Conservation (phyloP, 2,113 vertebrate genomes). For the Mirza zaza region DNA sequence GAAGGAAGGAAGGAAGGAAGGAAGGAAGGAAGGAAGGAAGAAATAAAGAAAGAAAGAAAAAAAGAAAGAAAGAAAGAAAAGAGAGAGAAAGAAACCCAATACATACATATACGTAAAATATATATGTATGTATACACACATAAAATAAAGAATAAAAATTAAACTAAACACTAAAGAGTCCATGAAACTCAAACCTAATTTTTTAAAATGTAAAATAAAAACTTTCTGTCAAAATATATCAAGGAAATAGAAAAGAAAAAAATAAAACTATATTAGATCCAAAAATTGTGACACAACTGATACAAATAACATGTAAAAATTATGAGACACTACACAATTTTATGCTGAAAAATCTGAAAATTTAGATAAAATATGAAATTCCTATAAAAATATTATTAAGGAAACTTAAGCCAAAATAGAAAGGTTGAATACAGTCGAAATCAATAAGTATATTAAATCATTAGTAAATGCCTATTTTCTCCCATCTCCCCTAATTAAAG, state of each 20-base stretch:
- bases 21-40: fast-evolving
- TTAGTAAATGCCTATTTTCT: not conserved
- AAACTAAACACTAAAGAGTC: not conserved
- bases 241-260: not conserved
- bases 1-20: too few species aligned
- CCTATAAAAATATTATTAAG: not conserved
- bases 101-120: not conserved
- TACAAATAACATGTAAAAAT: not conserved
- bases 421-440: not conserved
- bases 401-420: not conserved
- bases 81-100: not conserved
- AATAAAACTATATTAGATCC: not conserved
- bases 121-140: not conserved
- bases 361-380: not conserved
- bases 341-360: not conserved
- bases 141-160: not conserved
- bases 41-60: fast-evolving
- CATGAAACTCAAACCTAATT: not conserved
- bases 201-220: not conserved
- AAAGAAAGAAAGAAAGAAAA: fast-evolving
- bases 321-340: too few species aligned
- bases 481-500: not conserved
- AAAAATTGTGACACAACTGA: not conserved
- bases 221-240: not conserved
- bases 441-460: not conserved